Conservation (phyloP, 2,888 invertebrate species). For the Agrochola lota region DNA sequence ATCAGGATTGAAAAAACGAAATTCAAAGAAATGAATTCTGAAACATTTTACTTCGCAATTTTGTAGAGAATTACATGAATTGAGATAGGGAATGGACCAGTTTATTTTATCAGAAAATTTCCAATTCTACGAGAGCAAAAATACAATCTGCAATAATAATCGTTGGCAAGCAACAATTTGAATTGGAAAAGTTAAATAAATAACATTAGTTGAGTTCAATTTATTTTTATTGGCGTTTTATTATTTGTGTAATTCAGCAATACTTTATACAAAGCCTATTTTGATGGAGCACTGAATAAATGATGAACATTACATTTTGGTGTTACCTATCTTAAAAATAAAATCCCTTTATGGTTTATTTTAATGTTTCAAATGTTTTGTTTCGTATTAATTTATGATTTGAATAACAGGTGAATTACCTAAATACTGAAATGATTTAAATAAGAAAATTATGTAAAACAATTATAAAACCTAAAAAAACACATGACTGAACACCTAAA, state of each 20-base stretch:
- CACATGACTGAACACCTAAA: not conserved
- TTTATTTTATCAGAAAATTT: slow-evolving; percentile 52
- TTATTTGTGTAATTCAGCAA: slow-evolving; percentile 45
- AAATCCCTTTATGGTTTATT: not conserved
- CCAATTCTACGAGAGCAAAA: slow-evolving; percentile 53
- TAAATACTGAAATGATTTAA: not conserved
- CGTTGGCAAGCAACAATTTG: slow-evolving; percentile 58
- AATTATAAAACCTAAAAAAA: not conserved
- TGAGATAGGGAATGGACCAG: slow-evolving; percentile 27
- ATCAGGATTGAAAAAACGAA: slow-evolving; percentile 6
- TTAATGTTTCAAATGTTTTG: not conserved
- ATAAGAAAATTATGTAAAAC: not conserved
- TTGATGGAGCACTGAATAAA: slow-evolving; percentile 42
- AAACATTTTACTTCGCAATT: slow-evolving; percentile 31
- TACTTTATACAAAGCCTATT: slow-evolving; percentile 45
- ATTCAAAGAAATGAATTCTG: slow-evolving; percentile 25
- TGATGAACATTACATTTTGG: slow-evolving; percentile 14
- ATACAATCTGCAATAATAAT: slow-evolving; percentile 61
- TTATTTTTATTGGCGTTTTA: slow-evolving; percentile 53
- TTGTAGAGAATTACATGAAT: slow-evolving; percentile 36
- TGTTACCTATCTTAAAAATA: not conserved
- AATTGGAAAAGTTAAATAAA: slow-evolving; percentile 61
- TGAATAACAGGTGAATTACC: not conserved
- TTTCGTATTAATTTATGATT: not conserved
- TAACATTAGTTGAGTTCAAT: slow-evolving; percentile 58